Conservation (phyloP, 2,113 vertebrate species). For the Echinops telfairi region DNA sequence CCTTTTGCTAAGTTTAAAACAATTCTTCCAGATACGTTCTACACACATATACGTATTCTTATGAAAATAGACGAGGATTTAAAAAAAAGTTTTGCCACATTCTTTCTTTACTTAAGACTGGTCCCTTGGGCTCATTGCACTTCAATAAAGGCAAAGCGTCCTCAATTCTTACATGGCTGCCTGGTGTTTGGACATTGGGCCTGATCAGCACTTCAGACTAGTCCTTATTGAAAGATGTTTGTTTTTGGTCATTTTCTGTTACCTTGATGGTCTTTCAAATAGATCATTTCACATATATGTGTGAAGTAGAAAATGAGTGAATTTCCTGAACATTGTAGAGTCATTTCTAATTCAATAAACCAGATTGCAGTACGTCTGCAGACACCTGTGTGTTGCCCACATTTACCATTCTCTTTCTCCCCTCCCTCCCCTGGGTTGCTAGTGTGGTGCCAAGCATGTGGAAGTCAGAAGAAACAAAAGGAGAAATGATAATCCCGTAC, state of each 20-base stretch:
- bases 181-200: not conserved
- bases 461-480: not conserved
- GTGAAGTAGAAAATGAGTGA: not conserved
- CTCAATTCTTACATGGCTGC: not conserved
- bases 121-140: not conserved
- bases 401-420: not conserved
- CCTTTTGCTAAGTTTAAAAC: not conserved
- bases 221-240: not conserved
- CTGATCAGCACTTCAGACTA: not conserved
- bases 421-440: not conserved
- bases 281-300: not conserved
- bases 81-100: no score
- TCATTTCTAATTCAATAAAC: not conserved
- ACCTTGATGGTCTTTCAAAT: not conserved
- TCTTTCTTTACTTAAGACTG: not conserved
- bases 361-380: not conserved
- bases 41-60: not conserved
- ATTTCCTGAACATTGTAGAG: not conserved
- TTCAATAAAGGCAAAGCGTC: not conserved
- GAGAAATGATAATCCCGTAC: not conserved
- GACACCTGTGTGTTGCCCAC: not conserved
- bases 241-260: not conserved
- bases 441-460: not conserved
- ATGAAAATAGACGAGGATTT: not conserved
- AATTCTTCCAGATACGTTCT: not conserved